Evolutionary conservation across 2,113 vertebrate species (phyloP).

Genomic region (Castor canadensis): DNA sequence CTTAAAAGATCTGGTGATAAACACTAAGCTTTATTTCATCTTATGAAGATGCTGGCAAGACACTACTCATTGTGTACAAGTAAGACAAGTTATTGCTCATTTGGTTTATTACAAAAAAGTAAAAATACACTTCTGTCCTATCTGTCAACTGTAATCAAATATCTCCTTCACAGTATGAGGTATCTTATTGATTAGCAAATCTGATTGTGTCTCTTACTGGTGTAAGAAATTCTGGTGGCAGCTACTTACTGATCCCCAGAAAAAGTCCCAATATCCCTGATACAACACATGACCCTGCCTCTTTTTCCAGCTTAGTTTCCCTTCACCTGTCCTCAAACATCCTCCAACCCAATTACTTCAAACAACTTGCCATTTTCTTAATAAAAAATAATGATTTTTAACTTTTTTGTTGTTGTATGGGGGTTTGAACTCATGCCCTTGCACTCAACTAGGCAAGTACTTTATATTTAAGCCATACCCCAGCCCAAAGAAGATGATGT

Average conservation of each 20-base stretch:
- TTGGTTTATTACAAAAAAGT: constrained; percentile 26
- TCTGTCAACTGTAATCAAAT: background rate
- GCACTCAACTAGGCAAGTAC: too few relatives aligned
- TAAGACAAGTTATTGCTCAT: constrained; percentile 24
- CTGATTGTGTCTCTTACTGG: background rate
- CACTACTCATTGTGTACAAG: background rate
- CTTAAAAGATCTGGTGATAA: background rate
- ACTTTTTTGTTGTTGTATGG: too few relatives aligned
- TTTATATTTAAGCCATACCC: too few relatives aligned
- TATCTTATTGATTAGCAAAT: constrained; percentile 7
- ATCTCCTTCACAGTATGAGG: background rate
- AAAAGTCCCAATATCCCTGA: background rate
- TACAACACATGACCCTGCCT: background rate
- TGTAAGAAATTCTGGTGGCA: background rate
- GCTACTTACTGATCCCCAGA: background rate
- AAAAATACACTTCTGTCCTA: background rate
- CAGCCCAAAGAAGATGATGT: background rate
- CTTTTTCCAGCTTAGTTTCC: background rate
- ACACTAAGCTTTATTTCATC: background rate
- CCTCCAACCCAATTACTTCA: background rate
- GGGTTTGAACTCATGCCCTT: too few relatives aligned
- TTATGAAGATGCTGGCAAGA: background rate
- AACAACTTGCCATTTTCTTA: background rate
- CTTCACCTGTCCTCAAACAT: background rate
- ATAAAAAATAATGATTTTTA: too few relatives aligned